Conservation (phyloP, 2,888 invertebrate species). For the Nowickia ferox region DNA sequence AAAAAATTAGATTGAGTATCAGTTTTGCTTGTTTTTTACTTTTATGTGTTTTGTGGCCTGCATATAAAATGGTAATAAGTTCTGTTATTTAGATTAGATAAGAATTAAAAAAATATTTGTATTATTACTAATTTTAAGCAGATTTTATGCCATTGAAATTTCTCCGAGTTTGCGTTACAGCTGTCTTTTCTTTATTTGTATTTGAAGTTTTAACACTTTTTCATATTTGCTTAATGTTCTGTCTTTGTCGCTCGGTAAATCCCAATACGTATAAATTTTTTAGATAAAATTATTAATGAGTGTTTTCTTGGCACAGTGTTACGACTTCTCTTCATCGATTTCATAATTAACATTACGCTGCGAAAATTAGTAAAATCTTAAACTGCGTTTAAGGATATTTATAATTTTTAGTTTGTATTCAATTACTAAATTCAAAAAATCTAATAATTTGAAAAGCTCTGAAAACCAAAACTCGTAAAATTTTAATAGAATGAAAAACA, state of each 20-base stretch:
- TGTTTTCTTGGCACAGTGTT: constrained; percentile 1
- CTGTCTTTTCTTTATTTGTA: constrained; percentile 4
- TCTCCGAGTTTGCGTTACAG: neutral
- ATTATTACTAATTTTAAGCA: constrained; percentile 11
- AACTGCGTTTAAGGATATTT: too few relatives aligned
- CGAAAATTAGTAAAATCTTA: too few relatives aligned
- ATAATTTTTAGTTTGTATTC: too few relatives aligned
- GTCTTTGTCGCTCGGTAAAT: constrained; percentile 40
- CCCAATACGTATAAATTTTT: constrained; percentile 63
- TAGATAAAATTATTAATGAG: constrained; percentile 54
- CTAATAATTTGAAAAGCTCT: too few relatives aligned
- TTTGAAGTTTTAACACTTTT: neutral
- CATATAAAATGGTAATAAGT: constrained; percentile 56
- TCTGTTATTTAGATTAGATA: constrained; percentile 58
- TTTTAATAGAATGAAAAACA: too few relatives aligned
- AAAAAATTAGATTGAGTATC: constrained; percentile 46
- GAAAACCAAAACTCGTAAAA: too few relatives aligned
- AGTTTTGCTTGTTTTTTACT: constrained; percentile 18
- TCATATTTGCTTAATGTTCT: neutral
- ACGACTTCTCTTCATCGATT: neutral
- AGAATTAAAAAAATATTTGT: constrained; percentile 24
- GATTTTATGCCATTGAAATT: constrained; percentile 21
- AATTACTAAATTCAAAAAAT: too few relatives aligned
- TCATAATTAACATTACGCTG: neutral
- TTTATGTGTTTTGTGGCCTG: constrained; percentile 20